phyloP scores from a whole-genome alignment of 2,113 vertebrate species.

The Microtus pennsylvanicus region DNA sequence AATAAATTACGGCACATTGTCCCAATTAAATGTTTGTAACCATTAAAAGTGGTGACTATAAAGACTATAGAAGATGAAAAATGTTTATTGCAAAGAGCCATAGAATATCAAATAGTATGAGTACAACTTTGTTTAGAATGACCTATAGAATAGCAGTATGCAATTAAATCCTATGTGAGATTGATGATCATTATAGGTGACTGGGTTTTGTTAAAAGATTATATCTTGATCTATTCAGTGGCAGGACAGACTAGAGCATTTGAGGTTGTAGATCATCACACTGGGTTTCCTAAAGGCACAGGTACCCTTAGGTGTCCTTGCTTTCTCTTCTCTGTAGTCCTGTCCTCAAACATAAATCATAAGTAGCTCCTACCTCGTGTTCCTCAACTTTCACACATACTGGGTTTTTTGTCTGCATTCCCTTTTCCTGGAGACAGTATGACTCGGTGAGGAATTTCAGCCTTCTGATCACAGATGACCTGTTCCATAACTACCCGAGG shows the following conservation, averaged over 20 bases:
- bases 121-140: slow-evolving; percentile 56
- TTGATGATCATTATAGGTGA: slow-evolving; percentile 22
- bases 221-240: slow-evolving; percentile 6
- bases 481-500: slow-evolving; percentile 16
- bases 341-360: neutral
- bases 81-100: slow-evolving; percentile 50
- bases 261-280: neutral
- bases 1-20: slow-evolving; percentile 51
- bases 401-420: neutral
- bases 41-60: slow-evolving; percentile 63
- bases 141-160: slow-evolving; percentile 40
- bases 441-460: neutral
- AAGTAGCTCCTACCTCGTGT: neutral
- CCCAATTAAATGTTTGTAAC: slow-evolving; percentile 54
- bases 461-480: neutral
- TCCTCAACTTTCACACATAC: neutral
- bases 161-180: slow-evolving; percentile 34
- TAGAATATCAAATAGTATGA: slow-evolving; percentile 43
- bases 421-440: neutral
- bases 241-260: neutral
- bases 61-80: slow-evolving; percentile 61
- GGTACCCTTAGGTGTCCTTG: neutral
- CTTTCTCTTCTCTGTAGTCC: neutral
- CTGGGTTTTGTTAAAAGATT: slow-evolving; percentile 38
- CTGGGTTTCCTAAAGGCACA: neutral